Evolutionary conservation across 2,797 vertebrate species (phyloP), one percentile per base, ranked within the genome.

Genomic region (Megaceryle alcyon): DNA sequence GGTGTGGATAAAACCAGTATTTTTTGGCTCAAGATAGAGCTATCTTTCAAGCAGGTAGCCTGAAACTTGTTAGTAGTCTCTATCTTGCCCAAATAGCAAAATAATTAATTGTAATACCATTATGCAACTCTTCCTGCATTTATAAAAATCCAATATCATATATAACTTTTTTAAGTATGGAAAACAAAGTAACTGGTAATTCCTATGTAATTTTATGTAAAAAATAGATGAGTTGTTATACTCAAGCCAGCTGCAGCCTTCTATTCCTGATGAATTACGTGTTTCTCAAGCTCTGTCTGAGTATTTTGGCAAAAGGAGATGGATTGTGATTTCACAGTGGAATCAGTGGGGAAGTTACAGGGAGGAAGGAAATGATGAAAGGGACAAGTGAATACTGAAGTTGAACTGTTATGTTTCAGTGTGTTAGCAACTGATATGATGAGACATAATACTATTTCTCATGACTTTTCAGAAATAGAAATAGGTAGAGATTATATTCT

Each of bases 121-220:
- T 54, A 44, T 44, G 26, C 44, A 54, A 22, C 6, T 71, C 0
- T 44, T 69, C 19, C 12, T 69, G 0, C 18, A 39, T 49, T 26
- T 80, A 41, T 91, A 68, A 59, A 76, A 63, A 46, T 41, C 9
- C 7, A 80, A 1, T 54, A 33, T 25, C 1, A 49, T 13, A 22
- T 23, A 14, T 7, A 53, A 8, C 3, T 8, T 22, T 23, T 23
- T 7, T 35, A 60, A 71, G 29, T 31, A 59, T 29, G 9, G 26
- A 82, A 53, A 82, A 41, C 18, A 49, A n/a, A 4, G 3, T 48
- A 65, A 71, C 11, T 2, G 2, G 9, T 13, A 39, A 57, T 53
- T 57, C 3, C 8, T 33, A 66, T 53, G 19, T 39, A 37, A 37
- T 75, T 70, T 66, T 33, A 3, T 66, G 44, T 0, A 0, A 43